A percentile compares a stretch with the other conserved stretches of the same genome.
Conservation (phyloP, 2,113 vertebrate species). For the Pachycephala philippinensis region DNA sequence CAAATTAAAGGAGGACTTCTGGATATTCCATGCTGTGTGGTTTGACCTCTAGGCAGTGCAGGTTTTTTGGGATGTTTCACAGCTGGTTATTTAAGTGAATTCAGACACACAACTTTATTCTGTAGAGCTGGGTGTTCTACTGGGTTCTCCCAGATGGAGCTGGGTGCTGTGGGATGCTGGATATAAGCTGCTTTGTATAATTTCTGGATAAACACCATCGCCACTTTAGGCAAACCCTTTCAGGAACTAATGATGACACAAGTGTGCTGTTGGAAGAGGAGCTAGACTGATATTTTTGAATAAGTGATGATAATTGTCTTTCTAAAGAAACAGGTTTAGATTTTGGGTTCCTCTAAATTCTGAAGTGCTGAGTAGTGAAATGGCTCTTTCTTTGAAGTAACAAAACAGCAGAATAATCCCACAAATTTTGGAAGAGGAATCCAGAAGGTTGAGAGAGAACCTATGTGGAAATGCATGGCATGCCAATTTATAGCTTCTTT, state of each 20-base stretch:
- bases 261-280: not conserved
- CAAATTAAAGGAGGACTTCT: not conserved
- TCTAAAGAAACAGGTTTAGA: not conserved
- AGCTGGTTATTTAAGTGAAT: not conserved
- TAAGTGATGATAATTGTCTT: not conserved
- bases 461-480: not conserved
- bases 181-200: rapidly evolving
- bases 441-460: not conserved
- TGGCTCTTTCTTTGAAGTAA: not conserved
- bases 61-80: not conserved
- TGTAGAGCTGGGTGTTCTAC: not conserved
- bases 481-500: not conserved
- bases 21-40: not conserved
- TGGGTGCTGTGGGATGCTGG: not conserved
- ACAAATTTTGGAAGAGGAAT: not conserved
- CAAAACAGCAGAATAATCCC: not conserved
- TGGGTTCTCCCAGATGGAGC: not conserved
- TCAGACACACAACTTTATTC: not conserved
- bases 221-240: not conserved
- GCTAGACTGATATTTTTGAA: not conserved
- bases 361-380: not conserved
- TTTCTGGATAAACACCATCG: not conserved
- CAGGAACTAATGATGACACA: not conserved
- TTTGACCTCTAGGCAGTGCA: not conserved
- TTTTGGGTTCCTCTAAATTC: not conserved